Conservation (phyloP, 2,113 vertebrate genomes). For the Pithys albifrons region DNA sequence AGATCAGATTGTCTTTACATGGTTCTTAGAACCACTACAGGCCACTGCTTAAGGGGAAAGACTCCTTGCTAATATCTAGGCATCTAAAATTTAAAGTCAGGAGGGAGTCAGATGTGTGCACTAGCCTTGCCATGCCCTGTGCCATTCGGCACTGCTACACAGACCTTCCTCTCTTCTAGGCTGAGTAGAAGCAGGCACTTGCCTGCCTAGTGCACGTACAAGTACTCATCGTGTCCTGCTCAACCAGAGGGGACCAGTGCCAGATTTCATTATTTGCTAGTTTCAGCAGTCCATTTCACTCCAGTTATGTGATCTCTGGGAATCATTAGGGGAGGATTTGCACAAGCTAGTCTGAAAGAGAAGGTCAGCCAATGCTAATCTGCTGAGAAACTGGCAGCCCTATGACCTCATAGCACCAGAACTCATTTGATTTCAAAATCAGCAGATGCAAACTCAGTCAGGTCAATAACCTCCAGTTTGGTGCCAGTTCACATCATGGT, state of each 20-base stretch:
- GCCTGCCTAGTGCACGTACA: not conserved
- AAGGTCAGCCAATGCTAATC: not conserved
- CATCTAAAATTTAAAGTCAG: not conserved
- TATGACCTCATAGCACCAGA: not conserved
- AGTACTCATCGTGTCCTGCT: not conserved
- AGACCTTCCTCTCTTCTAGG: not conserved
- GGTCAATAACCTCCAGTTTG: constrained; percentile 38
- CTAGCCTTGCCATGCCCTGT: accelerated
- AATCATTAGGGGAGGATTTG: not conserved
- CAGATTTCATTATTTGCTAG: not conserved
- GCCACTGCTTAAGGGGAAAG: not conserved
- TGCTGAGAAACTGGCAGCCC: constrained; percentile 21
- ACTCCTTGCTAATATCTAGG: not conserved
- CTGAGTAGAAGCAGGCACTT: not conserved
- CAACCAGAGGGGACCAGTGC: not conserved
- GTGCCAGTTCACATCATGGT: not conserved
- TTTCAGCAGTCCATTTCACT: not conserved
- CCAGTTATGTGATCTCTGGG: not conserved
- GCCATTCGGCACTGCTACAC: not conserved
- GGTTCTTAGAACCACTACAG: not conserved
- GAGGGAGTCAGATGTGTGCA: not conserved
- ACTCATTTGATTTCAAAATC: not conserved
- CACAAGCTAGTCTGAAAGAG: not conserved
- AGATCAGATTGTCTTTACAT: not conserved
- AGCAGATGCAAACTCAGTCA: not conserved